phyloP scores from a whole-genome alignment of 2,888 invertebrate genomes.

The Aromia moschata region DNA sequence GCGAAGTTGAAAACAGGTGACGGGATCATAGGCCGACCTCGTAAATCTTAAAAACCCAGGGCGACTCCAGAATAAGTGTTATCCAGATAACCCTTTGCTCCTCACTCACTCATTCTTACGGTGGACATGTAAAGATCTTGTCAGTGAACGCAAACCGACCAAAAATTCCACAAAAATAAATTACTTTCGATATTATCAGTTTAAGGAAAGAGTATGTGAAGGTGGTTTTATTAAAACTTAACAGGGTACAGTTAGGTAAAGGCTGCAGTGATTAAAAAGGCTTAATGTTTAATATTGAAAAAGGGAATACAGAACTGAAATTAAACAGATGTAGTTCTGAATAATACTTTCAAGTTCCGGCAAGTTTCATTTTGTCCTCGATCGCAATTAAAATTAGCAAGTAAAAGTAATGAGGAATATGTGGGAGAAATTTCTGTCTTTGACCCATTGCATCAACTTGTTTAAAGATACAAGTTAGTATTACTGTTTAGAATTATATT shows the following conservation, averaged over 20 bases:
- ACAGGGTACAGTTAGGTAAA: background rate
- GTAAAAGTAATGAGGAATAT: no score
- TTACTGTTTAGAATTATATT: no score
- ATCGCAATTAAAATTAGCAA: no score
- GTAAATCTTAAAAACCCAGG: constrained; percentile 57
- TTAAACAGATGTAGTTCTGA: no score
- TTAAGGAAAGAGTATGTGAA: background rate
- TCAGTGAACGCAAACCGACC: constrained; percentile 41
- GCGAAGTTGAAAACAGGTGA: constrained; percentile 47
- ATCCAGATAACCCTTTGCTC: constrained; percentile 60
- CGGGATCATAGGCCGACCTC: constrained; percentile 57
- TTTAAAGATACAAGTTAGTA: no score
- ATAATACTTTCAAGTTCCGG: no score
- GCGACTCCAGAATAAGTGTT: constrained; percentile 59
- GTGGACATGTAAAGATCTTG: constrained; percentile 56
- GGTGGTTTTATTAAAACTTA: background rate
- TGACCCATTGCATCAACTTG: no score
- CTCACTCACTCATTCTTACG: constrained; percentile 57
- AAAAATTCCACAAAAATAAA: constrained; percentile 33
- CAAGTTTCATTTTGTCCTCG: no score
- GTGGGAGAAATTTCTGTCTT: no score
- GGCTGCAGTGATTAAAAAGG: no score
- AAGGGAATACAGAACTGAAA: no score
- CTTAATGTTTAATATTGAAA: no score
- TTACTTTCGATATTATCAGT: constrained; percentile 15